Base-by-base conservation (phyloP, 2,113 vertebrate species). In the Phaethornis superciliosus region DNA sequence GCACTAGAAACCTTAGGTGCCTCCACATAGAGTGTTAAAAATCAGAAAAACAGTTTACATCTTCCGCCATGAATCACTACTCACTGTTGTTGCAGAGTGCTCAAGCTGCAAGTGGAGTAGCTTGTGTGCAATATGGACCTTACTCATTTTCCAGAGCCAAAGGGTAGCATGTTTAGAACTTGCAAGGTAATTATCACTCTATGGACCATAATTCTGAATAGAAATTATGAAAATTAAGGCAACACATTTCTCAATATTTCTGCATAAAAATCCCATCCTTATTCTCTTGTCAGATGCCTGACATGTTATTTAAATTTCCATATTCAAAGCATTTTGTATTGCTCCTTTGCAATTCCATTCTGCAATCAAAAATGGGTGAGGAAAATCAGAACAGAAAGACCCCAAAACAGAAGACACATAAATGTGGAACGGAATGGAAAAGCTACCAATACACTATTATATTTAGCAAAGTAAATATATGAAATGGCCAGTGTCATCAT, bases 371-470 rank as follows among this genome's bases (percentile, higher is more conserved):
- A 88, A 62, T 32, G 47, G 17, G 37, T 77, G 47, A 77, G 69
- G 67, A 93, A 91, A 85, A 85, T 60, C 49, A n/a, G n/a, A n/a
- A n/a, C n/a, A n/a, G n/a, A n/a, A n/a, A n/a, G 51, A 72, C 23
- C 20, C 20, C 59, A 55, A 77, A 77, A 1, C 32, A 82, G 78
- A 85, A 82, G 42, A 69, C 54, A 76, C 6, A 2, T 27, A 35
- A 69, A 69, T 42, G 42, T 77, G 42, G 46, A 91, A 85, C 24
- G 82, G 37, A 77, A 75, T 52, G 54, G 74, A 68, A 86, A 86
- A 92, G 56, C 33, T 65, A 63, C 21, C 32, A 81, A 86, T 92
- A 81, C 2, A 1, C 32, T 59, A 7, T 56, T 86, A 15, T 20
- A 40, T 86, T 75, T 84, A 40, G 33, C 33, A 8, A 64, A 76